Conservation (phyloP, 2,797 vertebrate genomes). For the Platyrinchus mystaceus region DNA sequence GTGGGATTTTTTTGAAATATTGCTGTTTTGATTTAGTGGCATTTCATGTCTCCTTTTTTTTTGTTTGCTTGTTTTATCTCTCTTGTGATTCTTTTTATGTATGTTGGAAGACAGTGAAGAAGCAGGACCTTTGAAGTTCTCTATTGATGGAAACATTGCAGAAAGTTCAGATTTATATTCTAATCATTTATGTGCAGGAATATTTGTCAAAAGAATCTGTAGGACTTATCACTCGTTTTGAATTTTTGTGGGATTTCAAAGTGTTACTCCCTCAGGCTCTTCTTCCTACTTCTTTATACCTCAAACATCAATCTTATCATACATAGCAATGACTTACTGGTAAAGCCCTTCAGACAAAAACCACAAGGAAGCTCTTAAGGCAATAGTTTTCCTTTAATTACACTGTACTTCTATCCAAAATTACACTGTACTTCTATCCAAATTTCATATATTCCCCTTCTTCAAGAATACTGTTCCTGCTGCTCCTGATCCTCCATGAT, state of each 20-base stretch:
- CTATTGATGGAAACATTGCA: background rate
- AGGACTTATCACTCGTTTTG: background rate
- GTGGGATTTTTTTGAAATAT: background rate
- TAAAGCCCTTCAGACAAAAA: background rate
- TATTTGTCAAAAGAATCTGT: slow-evolving; percentile 1
- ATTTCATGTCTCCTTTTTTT: background rate
- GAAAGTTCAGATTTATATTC: background rate
- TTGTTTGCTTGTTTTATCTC: background rate
- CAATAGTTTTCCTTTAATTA: background rate
- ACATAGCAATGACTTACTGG: background rate
- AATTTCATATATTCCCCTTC: background rate
- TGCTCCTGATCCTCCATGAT: background rate
- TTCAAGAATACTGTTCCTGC: background rate
- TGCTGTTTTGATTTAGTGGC: background rate
- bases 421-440: background rate
- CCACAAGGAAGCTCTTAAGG: background rate
- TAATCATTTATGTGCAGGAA: background rate
- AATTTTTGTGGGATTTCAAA: slow-evolving; percentile 3
- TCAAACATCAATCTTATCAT: background rate
- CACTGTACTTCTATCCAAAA: background rate
- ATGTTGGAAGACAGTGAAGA: background rate
- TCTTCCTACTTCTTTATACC: background rate
- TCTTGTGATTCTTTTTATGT: background rate
- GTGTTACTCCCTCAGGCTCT: background rate
- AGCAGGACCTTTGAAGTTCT: background rate